A percentile compares a stretch with the other conserved stretches of the same genome.
These are phyloP conservation scores for Oscheius sp. DNA, from an alignment of 2,888 invertebrate genomes.

Conservation along the genomic window DNA sequence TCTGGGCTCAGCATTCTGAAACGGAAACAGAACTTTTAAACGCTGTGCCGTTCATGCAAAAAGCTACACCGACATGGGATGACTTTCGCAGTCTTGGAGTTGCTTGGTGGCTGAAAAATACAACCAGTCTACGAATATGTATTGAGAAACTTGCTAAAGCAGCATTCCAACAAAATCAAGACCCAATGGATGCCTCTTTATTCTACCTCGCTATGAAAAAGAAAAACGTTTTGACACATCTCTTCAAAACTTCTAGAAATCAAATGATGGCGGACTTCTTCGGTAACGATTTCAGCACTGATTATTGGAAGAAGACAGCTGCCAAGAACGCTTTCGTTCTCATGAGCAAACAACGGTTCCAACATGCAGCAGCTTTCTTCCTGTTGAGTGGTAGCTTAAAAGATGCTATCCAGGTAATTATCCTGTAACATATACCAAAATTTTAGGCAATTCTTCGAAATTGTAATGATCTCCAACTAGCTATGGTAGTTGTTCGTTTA, in stretches of 20 bases:
- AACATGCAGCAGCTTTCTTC: constrained; percentile 98
- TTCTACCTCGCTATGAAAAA: constrained; percentile 98
- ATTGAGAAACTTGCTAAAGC: constrained; percentile 92
- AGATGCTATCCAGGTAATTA: constrained; percentile 88
- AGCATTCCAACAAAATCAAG: constrained; percentile 87
- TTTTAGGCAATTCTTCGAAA: constrained; percentile 73
- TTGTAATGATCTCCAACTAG: constrained; percentile 91
- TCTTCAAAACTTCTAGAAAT: constrained; percentile 83
- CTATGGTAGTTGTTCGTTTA: constrained; percentile 89
- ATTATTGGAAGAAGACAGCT: constrained; percentile 90
- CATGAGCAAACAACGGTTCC: constrained; percentile 92
- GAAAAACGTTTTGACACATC: constrained; percentile 92
- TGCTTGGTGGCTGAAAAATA: constrained; percentile 94
- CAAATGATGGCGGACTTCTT: constrained; percentile 94
- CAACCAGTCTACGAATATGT: constrained; percentile 82
- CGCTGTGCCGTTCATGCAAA: constrained; percentile 77
- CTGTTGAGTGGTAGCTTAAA: constrained; percentile 89
- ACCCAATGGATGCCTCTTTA: constrained; percentile 95
- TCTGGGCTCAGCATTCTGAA: constrained; percentile 99
- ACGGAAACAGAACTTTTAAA: constrained; percentile 92
- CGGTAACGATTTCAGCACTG: constrained; percentile 88
- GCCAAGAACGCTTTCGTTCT: constrained; percentile 96
- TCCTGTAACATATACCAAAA: not conserved
- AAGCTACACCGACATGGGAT: constrained; percentile 80
- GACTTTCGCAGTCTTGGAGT: constrained; percentile 88